Conservation (phyloP, 2,888 invertebrate species). For the Fissipunctia ypsillon region DNA sequence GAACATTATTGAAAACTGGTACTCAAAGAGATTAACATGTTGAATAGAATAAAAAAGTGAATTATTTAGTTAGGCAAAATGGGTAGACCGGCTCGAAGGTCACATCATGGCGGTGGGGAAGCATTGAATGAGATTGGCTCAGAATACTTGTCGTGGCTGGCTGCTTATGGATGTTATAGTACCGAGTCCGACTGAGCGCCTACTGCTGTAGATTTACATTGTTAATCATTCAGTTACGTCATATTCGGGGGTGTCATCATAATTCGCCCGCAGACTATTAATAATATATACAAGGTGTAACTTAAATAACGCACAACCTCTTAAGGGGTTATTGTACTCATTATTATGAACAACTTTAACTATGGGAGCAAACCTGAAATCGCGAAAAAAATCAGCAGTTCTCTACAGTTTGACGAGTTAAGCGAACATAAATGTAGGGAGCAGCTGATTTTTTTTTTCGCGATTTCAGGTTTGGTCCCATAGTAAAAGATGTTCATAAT, state of each 20-base stretch:
- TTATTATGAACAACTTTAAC: too few species aligned
- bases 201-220: slow-evolving; percentile 36
- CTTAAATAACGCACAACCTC: too few species aligned
- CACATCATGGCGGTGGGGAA: slow-evolving; percentile 54
- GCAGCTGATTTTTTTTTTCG: too few species aligned
- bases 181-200: slow-evolving; percentile 15
- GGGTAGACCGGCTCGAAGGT: slow-evolving; percentile 59
- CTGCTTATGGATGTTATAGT: slow-evolving; percentile 41
- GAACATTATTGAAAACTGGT: slow-evolving; percentile 35
- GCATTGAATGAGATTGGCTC: slow-evolving; percentile 65
- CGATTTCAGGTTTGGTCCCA: too few species aligned
- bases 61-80: slow-evolving; percentile 55
- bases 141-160: slow-evolving; percentile 48
- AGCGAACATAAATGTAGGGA: too few species aligned
- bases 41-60: slow-evolving; percentile 46
- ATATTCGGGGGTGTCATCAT: slow-evolving; percentile 46
- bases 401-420: too few species aligned
- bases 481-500: too few species aligned
- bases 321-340: too few species aligned
- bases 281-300: too few species aligned
- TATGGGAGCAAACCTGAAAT: too few species aligned
- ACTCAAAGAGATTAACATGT: slow-evolving; percentile 41
- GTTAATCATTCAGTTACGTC: slow-evolving; percentile 58
- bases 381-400: too few species aligned
- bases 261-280: slow-evolving; percentile 38